These are phyloP conservation scores for Keiferia lycopersicella DNA, from an alignment of 2,888 invertebrate species.

Conservation along the genomic window DNA sequence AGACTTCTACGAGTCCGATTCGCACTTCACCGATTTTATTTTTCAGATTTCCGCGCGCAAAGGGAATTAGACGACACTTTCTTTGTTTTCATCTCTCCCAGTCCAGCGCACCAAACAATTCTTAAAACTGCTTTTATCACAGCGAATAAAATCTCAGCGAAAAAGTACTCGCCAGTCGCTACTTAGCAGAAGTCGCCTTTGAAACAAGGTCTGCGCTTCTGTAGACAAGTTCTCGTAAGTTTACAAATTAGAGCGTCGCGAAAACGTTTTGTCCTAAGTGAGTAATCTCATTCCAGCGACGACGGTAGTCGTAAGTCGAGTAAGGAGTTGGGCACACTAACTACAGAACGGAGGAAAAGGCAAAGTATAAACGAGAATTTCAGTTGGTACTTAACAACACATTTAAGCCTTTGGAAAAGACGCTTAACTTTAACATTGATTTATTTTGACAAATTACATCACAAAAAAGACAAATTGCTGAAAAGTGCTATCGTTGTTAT, in stretches of 20 bases:
- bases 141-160: not conserved
- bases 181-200: slow-evolving; percentile 2
- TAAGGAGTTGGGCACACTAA: not conserved
- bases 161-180: slow-evolving; percentile 3
- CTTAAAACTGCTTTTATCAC: not conserved
- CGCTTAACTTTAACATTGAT: no score
- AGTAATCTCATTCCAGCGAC: slow-evolving; percentile 9
- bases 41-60: no score
- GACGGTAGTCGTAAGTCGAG: slow-evolving; percentile 3
- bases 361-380: no score
- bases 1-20: no score
- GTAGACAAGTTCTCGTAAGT: not conserved
- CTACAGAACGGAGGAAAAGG: not conserved
- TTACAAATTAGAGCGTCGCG: not conserved
- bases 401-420: no score
- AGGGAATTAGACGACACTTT: not conserved
- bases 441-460: no score
- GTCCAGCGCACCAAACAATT: not conserved
- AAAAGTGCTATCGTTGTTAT: no score
- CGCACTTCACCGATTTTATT: no score
- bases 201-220: not conserved
- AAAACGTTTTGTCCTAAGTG: slow-evolving; percentile 6
- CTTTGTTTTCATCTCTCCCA: not conserved
- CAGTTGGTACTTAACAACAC: no score
- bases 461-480: no score